These are phyloP conservation scores for Limnodromus scolopaceus DNA, from an alignment of 2,797 vertebrate genomes.

Conservation along the genomic window DNA sequence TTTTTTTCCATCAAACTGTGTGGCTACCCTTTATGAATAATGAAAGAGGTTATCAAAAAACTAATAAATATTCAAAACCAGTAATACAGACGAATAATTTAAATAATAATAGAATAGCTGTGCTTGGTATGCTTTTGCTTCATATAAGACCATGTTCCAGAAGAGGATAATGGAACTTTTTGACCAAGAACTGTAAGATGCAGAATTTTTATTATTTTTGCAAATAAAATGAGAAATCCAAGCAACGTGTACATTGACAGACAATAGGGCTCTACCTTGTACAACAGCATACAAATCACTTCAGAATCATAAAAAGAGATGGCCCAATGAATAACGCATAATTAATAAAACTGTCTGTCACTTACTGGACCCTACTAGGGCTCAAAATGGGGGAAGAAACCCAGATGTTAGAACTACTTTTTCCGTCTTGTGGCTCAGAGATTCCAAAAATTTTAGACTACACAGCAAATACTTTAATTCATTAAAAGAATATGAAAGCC, in stretches of 20 bases:
- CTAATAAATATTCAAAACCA: slow-evolving; percentile 73
- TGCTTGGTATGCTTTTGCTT: slow-evolving; percentile 26
- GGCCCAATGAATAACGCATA: not conserved
- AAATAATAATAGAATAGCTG: slow-evolving; percentile 62
- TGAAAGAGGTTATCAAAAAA: slow-evolving; percentile 62
- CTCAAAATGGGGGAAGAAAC: not conserved
- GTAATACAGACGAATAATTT: slow-evolving; percentile 63
- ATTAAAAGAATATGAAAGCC: not conserved
- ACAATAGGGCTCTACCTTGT: not conserved
- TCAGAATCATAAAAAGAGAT: slow-evolving; percentile 37
- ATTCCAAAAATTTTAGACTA: not conserved
- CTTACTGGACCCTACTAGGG: not conserved
- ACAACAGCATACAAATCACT: slow-evolving; percentile 22
- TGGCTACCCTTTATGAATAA: slow-evolving; percentile 65
- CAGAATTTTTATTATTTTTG: slow-evolving; percentile 41
- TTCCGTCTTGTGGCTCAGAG: not conserved
- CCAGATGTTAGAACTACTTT: not conserved
- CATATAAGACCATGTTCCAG: not conserved
- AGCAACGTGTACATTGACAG: not conserved
- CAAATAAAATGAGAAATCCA: slow-evolving; percentile 41
- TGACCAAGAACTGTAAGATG: not conserved
- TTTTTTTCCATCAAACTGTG: slow-evolving; percentile 27
- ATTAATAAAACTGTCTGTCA: not conserved
- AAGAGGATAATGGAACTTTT: slow-evolving; percentile 35
- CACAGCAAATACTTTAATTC: not conserved